Percentiles rank a stretch among this genome's conserved stretches.
Evolutionary conservation across 2,888 invertebrate species (phyloP).

Genomic region (Corbicula japonica): DNA sequence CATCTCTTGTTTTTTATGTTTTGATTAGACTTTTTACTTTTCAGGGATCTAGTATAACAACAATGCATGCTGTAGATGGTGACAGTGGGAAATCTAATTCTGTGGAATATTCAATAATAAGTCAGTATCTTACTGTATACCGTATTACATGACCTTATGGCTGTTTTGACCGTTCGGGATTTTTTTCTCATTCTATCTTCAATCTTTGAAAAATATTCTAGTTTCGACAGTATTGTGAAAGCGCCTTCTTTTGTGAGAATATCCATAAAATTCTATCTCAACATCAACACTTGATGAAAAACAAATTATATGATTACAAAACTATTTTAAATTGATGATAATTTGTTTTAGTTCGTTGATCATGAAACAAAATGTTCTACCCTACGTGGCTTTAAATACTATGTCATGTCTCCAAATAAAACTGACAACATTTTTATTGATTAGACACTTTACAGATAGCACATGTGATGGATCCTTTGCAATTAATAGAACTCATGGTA

Average conservation of each 20-base stretch:
- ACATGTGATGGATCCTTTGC: background rate
- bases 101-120: constrained; percentile 48
- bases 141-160: background rate
- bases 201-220: too few species aligned
- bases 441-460: background rate
- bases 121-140: background rate
- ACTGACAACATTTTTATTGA: background rate
- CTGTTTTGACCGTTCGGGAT: background rate
- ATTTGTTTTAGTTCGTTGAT: background rate
- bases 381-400: background rate
- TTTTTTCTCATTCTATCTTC: too few species aligned
- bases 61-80: constrained; percentile 92
- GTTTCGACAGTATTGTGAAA: background rate
- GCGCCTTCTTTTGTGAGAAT: background rate
- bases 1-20: background rate
- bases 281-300: too few species aligned
- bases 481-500: background rate
- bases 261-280: too few species aligned
- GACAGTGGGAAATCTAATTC: constrained; percentile 89
- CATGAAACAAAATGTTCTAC: background rate
- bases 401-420: background rate
- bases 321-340: too few species aligned
- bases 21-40: background rate
- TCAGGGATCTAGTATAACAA: constrained; percentile 76
- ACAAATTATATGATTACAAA: too few species aligned